phyloP scores from a whole-genome alignment of 1,140 invertebrate species.

The Delia radicum region DNA sequence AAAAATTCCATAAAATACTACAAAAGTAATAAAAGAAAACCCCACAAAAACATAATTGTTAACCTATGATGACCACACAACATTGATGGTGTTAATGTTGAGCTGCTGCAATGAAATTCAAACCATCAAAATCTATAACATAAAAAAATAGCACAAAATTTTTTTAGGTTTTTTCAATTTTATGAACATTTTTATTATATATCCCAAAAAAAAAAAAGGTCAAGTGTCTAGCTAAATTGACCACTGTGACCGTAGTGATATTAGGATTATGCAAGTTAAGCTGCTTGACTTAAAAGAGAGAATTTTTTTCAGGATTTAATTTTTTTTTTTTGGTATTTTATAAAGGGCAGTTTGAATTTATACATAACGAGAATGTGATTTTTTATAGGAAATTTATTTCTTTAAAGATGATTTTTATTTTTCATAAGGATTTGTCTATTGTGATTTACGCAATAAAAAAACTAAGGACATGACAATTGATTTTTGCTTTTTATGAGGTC shows the following conservation, averaged over 20 bases:
- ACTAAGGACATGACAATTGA: too few relatives aligned
- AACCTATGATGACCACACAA: constrained; percentile 8
- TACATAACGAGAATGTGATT: background rate
- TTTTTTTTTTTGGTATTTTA: background rate
- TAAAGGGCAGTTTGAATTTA: background rate
- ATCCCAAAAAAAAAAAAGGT: constrained; percentile 33
- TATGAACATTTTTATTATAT: too few relatives aligned
- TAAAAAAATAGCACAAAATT: background rate
- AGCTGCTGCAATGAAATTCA: background rate
- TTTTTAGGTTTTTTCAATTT: background rate
- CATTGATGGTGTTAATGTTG: background rate
- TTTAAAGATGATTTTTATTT: background rate
- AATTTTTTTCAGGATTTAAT: background rate
- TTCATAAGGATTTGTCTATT: background rate
- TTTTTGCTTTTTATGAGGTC: too few relatives aligned
- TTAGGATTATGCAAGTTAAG: constrained; percentile 53
- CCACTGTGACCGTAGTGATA: constrained; percentile 39
- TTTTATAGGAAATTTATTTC: background rate
- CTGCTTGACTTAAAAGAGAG: constrained; percentile 37
- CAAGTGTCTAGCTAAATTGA: constrained; percentile 39
- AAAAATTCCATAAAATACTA: too few relatives aligned
- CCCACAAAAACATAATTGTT: constrained; percentile 8
- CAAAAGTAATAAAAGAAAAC: too few relatives aligned
- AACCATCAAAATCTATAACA: background rate
- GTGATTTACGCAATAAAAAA: background rate